Evolutionary conservation across 2,797 vertebrate species (phyloP), one percentile per base, ranked within the genome.

Genomic region (Xenentodon cancila): DNA sequence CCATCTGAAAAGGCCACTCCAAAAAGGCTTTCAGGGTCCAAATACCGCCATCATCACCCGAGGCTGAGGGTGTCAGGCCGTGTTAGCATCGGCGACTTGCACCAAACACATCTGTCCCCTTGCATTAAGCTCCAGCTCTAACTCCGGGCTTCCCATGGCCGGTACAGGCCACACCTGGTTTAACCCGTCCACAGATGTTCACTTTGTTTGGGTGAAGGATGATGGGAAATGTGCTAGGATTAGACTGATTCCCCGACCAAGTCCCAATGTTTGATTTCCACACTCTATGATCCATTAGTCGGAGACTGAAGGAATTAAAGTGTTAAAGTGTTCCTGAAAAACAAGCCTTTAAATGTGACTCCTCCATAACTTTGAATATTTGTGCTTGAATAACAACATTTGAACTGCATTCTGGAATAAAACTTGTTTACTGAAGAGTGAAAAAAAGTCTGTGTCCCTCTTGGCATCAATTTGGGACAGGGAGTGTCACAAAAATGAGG

Each of bases 131-230:
- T 84, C 75, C 46, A 73, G 60, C 73, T 84, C 59, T 67, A 82
- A 77, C 84, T 81, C 30, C 40, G 4, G 74, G 81, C 78, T 85
- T 68, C 59, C 48, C 16, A 53, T 60, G 63, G 63, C 62, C 53
- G 50, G 73, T 56, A 81, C 69, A 71, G 71, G 55, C 73, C 71
- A 79, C 81, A 89, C 84, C 82, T 87, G 82, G 77, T 80, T 84
- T 80, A 88, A 89, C 85, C 86, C 84, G 78, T 84, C 80, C 82
- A 86, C 68, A 89, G 77, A 85, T 65, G 73, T 88, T 71, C 60
- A 68, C 52, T 84, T 54, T 80, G 63, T 82, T 79, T 77, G 62
- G 66, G 60, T 73, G 49, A 75, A 37, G 55, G 37, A 75, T 52
- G 25, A 64, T 52, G 34, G 73, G 7, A 57, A 49, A 67, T 54